Evolutionary conservation across 1,140 invertebrate species (phyloP).

Genomic region (Ooceraea biroi): DNA sequence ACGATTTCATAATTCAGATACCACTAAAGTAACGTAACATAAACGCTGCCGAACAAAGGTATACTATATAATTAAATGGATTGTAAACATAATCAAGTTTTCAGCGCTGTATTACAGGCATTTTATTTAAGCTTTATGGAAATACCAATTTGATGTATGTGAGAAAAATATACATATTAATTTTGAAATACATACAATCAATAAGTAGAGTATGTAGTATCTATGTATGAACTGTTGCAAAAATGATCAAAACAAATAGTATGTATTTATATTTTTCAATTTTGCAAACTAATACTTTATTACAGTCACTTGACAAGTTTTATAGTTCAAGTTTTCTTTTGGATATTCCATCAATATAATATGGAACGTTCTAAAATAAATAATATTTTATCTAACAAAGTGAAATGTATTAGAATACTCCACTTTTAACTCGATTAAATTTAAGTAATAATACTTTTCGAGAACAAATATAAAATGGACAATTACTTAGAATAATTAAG

Average conservation of each 20-base stretch:
- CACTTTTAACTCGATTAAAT: background rate
- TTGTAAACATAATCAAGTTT: conserved; percentile 51
- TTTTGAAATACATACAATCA: conserved; percentile 23
- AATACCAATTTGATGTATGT: background rate
- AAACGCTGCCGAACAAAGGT: conserved; percentile 41
- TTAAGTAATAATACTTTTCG: conserved; percentile 24
- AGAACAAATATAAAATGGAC: conserved; percentile 29
- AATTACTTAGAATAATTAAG: conserved; percentile 18
- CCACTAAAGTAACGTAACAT: conserved; percentile 45
- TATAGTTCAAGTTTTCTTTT: background rate
- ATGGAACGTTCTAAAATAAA: conserved; percentile 21
- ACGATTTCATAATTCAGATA: conserved; percentile 48
- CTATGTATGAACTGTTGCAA: background rate
- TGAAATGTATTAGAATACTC: conserved; percentile 4
- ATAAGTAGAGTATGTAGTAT: background rate
- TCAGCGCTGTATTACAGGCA: conserved; percentile 10
- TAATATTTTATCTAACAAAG: conserved; percentile 28
- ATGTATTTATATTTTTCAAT: conserved; percentile 8
- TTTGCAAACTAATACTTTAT: conserved; percentile 24
- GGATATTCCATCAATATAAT: background rate
- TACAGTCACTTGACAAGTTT: background rate
- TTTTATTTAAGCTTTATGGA: conserved; percentile 23
- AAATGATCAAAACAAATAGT: background rate
- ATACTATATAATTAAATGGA: conserved; percentile 46
- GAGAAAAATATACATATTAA: background rate